Percentiles rank a stretch among this genome's conserved stretches.
phyloP scores from a whole-genome alignment of 2,797 vertebrate species.

The Sylvia borin region DNA sequence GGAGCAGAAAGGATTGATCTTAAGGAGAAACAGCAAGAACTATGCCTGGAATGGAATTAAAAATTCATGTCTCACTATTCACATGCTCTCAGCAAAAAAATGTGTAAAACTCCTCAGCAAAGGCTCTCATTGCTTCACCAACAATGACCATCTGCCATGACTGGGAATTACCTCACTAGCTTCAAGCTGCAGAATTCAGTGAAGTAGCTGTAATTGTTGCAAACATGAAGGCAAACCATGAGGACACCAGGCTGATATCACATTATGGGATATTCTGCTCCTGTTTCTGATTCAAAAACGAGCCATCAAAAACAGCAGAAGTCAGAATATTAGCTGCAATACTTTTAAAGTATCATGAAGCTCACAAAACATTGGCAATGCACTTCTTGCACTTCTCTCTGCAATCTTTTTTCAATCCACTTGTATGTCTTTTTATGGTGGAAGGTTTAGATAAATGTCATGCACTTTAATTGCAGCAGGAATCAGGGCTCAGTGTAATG shows the following conservation, averaged over 20 bases:
- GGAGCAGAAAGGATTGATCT: background rate
- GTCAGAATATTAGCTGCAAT: background rate
- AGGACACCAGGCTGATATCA: background rate
- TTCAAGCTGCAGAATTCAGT: background rate
- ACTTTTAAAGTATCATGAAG: background rate
- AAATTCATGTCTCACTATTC: background rate
- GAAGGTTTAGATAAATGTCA: background rate
- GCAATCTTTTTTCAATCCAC: accelerated
- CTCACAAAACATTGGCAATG: background rate
- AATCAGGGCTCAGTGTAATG: background rate
- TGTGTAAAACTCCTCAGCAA: background rate
- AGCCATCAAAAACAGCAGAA: accelerated
- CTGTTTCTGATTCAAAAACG: background rate
- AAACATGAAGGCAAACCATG: background rate
- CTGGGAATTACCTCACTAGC: background rate
- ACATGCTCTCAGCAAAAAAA: background rate
- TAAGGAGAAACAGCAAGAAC: background rate
- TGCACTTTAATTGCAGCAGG: background rate
- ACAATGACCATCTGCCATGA: background rate
- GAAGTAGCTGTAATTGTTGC: background rate
- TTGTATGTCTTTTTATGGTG: background rate
- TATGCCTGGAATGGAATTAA: background rate
- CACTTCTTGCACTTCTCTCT: background rate
- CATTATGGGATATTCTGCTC: background rate
- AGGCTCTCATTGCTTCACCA: background rate